Percentiles rank a stretch among this genome's conserved stretches.
phyloP scores from a whole-genome alignment of 92 coral and sea anemone species.

The Porites lobata region DNA sequence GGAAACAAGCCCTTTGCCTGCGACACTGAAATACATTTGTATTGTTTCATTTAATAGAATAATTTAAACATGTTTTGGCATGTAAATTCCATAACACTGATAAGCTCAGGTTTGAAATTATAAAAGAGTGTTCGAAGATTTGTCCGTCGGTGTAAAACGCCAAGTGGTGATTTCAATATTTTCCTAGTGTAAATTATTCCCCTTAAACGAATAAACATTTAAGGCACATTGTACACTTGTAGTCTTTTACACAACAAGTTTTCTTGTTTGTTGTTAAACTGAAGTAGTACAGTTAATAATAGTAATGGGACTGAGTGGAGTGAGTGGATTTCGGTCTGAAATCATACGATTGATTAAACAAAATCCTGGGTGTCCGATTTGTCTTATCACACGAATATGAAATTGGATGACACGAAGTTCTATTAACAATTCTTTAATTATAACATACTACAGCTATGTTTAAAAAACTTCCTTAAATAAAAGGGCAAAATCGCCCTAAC shows the following conservation, averaged over 20 bases:
- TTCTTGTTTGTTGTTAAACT: too few species aligned
- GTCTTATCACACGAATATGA: too few species aligned
- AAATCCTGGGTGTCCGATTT: too few species aligned
- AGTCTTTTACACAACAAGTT: not conserved
- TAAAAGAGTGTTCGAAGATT: not conserved
- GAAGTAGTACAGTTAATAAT: too few species aligned
- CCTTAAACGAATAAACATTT: not conserved
- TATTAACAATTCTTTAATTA: too few species aligned
- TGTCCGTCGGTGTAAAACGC: not conserved
- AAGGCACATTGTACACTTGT: not conserved
- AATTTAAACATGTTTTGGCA: not conserved
- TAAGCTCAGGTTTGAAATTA: not conserved
- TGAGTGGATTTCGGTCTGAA: too few species aligned
- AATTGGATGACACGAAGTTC: too few species aligned
- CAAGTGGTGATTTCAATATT: not conserved
- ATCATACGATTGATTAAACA: too few species aligned
- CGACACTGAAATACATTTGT: not conserved
- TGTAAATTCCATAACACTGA: not conserved
- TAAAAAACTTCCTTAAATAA: too few species aligned
- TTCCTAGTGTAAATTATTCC: not conserved
- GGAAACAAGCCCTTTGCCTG: not conserved
- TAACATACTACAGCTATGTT: too few species aligned
- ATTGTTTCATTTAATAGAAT: not conserved
- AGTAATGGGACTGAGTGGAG: too few species aligned
- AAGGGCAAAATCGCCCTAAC: too few species aligned